phyloP scores from a whole-genome alignment of 2,797 vertebrate species.

The Zenarchopterus dispar region DNA sequence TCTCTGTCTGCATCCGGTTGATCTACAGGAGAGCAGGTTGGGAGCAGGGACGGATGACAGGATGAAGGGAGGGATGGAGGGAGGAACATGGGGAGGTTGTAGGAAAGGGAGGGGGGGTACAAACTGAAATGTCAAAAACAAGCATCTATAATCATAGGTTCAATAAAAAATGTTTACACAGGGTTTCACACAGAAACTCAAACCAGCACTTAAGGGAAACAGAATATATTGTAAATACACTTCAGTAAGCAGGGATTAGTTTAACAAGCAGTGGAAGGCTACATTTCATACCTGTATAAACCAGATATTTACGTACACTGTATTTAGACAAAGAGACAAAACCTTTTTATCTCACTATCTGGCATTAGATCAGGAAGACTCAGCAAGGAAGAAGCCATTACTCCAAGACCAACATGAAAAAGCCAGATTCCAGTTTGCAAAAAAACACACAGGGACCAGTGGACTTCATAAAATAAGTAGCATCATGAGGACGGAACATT shows the following conservation, averaged over 20 bases:
- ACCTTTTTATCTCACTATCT: no score
- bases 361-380: no score
- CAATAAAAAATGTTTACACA: slow-evolving; percentile 35
- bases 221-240: slow-evolving; percentile 15
- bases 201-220: slow-evolving; percentile 30
- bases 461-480: no score
- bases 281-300: slow-evolving; percentile 19
- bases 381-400: no score
- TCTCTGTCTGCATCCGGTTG: slow-evolving; percentile 96
- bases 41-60: slow-evolving; percentile 52
- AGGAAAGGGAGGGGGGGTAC: slow-evolving; percentile 40
- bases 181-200: slow-evolving; percentile 40
- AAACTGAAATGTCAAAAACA: slow-evolving; percentile 73
- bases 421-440: no score
- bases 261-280: slow-evolving; percentile 18
- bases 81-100: slow-evolving; percentile 55
- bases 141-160: slow-evolving; percentile 60
- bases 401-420: no score
- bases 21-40: slow-evolving; percentile 87
- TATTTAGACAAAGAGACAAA: no score
- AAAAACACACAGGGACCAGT: no score
- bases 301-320: neutral
- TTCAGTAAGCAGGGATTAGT: slow-evolving; percentile 20
- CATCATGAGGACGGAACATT: no score
- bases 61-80: slow-evolving; percentile 51